Evolutionary conservation across 2,888 invertebrate species (phyloP).

Genomic region (Galerucella nymphaeae): DNA sequence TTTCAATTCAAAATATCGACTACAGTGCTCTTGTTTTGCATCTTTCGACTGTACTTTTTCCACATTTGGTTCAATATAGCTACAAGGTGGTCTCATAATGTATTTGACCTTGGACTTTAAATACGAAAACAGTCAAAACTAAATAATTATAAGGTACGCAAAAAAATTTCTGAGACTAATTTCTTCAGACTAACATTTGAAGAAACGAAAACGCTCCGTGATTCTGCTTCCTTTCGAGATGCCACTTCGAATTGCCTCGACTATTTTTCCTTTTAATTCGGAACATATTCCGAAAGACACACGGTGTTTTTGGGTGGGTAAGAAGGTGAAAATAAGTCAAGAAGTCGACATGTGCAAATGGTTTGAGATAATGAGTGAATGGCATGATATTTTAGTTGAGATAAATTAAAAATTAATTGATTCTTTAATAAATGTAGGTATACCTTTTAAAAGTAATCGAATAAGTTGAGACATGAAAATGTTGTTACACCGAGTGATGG

Average conservation of each 20-base stretch:
- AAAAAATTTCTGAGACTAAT: not conserved
- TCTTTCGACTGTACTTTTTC: too few species aligned
- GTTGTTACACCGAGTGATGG: too few species aligned
- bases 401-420: not conserved
- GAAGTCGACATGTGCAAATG: conserved; percentile 9
- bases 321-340: conserved; percentile 2
- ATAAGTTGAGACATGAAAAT: too few species aligned
- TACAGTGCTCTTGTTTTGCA: too few species aligned
- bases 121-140: too few species aligned
- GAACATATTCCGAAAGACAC: conserved; percentile 8
- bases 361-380: conserved; percentile 20
- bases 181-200: conserved; percentile 6
- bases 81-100: too few species aligned
- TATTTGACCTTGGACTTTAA: too few species aligned
- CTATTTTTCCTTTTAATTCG: conserved; percentile 33
- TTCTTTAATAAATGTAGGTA: too few species aligned
- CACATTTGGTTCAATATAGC: too few species aligned
- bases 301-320: not conserved
- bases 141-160: too few species aligned
- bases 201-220: conserved; percentile 27
- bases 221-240: conserved; percentile 29
- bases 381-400: conserved; percentile 5
- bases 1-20: too few species aligned
- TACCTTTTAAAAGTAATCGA: too few species aligned
- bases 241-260: conserved; percentile 26